Conservation (phyloP, 1,140 invertebrate genomes). For the Nephila pilipes region DNA sequence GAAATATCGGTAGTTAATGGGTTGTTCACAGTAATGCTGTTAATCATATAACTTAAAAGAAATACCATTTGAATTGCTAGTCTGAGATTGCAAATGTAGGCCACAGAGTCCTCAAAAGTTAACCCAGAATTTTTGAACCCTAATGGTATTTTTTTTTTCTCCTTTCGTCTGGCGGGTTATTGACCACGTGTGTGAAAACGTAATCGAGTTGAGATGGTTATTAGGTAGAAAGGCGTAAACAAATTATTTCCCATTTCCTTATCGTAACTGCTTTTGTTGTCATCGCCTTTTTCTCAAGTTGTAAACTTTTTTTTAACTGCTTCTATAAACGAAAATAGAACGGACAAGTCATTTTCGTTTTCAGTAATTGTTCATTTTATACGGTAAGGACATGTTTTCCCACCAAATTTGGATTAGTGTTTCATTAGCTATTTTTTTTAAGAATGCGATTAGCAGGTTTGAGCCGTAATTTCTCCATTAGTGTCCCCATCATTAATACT, state of each 20-base stretch:
- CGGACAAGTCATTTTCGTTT: conserved; percentile 2
- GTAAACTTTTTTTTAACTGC: not conserved
- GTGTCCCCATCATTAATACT: too few species aligned
- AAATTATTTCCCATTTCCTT: conserved; percentile 51
- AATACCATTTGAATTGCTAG: conserved; percentile 4
- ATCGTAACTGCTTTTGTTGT: conserved; percentile 23
- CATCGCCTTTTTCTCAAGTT: not conserved
- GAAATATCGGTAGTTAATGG: not conserved
- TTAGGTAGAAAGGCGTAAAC: conserved; percentile 43
- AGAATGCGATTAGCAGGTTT: too few species aligned
- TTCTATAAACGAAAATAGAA: not conserved
- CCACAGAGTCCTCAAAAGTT: conserved; percentile 11
- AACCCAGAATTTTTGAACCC: conserved; percentile 21
- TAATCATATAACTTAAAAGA: not conserved
- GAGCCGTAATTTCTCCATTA: too few species aligned
- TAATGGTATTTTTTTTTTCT: conserved; percentile 27
- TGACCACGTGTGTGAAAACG: conserved; percentile 23
- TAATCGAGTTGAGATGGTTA: conserved; percentile 32
- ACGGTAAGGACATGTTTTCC: not conserved
- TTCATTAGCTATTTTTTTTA: not conserved
- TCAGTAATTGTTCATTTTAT: not conserved
- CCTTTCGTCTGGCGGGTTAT: conserved; percentile 20
- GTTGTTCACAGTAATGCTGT: not conserved
- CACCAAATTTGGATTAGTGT: not conserved
- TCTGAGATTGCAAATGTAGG: conserved; percentile 23